A percentile compares a stretch with the other conserved stretches of the same genome.
Conservation (phyloP, 2,113 vertebrate genomes). For the human region DNA sequence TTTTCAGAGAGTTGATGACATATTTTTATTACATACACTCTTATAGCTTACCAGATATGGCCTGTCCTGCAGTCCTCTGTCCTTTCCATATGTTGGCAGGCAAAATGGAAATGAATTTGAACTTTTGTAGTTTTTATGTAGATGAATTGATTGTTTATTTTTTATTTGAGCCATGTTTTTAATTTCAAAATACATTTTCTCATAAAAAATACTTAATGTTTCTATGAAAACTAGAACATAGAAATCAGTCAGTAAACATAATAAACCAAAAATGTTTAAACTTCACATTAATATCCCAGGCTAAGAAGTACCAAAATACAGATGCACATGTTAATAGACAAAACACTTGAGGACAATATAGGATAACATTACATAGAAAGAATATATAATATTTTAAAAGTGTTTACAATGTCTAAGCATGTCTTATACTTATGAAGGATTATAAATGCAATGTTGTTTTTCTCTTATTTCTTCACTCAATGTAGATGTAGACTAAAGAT, state of each 20-base stretch:
- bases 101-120: neutral
- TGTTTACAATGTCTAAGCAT: neutral
- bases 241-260: neutral
- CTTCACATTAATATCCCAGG: neutral
- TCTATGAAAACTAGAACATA: neutral
- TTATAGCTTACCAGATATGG: neutral
- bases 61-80: neutral
- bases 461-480: neutral
- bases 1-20: neutral
- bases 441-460: neutral
- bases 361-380: neutral
- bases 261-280: neutral
- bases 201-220: neutral
- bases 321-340: neutral
- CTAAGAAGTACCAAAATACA: neutral
- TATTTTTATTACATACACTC: neutral
- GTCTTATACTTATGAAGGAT: neutral
- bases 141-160: neutral
- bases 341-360: slow-evolving; percentile 31
- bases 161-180: neutral
- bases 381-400: neutral
- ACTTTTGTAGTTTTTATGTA: neutral
- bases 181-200: neutral
- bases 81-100: neutral
- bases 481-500: neutral